phyloP scores from a whole-genome alignment of 2,113 vertebrate species.

The Catharus minimus region DNA sequence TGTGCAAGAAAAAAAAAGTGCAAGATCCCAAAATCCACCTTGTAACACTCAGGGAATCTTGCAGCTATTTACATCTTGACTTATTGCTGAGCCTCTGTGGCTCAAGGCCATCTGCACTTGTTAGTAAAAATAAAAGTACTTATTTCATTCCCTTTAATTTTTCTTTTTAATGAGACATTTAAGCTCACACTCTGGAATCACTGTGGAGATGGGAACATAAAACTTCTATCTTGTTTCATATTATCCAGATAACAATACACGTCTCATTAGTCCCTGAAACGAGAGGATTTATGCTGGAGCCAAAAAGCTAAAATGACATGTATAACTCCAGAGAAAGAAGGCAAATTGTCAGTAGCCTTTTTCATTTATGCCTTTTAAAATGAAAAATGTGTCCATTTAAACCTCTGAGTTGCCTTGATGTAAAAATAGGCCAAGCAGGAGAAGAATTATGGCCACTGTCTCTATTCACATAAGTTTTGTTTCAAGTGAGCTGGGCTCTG shows the following conservation, averaged over 20 bases:
- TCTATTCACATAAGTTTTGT: not conserved
- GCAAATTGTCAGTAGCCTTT: not conserved
- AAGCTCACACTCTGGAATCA: not conserved
- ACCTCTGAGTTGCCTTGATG: not conserved
- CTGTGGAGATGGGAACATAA: not conserved
- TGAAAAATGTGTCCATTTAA: constrained; percentile 6
- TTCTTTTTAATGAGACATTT: not conserved
- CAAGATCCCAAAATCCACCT: not conserved
- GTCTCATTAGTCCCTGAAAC: not conserved
- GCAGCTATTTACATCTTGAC: not conserved
- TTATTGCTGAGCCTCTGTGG: not conserved
- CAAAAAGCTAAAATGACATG: not conserved
- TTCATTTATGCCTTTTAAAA: not conserved
- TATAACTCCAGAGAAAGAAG: not conserved
- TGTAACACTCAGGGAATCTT: not conserved
- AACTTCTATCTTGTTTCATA: not conserved
- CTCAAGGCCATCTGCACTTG: not conserved
- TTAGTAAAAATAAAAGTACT: not conserved
- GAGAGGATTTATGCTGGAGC: not conserved
- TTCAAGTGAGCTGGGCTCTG: not conserved
- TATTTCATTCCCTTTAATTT: not conserved
- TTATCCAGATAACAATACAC: not conserved
- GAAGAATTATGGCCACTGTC: not conserved
- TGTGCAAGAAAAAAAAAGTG: no score
- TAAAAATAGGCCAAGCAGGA: not conserved